phyloP scores from a whole-genome alignment of 2,797 vertebrate species.

The Acestrorhynchus altus region DNA sequence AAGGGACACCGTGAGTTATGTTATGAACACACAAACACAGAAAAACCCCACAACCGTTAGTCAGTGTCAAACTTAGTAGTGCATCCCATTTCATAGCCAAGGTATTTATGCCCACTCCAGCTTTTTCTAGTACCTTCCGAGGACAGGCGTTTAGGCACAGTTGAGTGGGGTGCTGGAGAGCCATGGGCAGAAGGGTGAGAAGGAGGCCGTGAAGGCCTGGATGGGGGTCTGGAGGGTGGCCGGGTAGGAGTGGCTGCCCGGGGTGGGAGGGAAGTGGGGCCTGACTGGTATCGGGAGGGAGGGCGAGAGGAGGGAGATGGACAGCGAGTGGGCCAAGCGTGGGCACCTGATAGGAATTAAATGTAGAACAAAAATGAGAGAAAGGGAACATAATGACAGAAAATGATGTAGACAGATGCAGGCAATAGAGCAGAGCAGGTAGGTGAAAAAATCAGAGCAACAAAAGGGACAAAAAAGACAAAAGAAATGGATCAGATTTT shows the following conservation, averaged over 20 bases:
- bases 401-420: slow-evolving; percentile 27
- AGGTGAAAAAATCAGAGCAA: not conserved
- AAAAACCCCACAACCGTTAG: slow-evolving; percentile 42
- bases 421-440: not conserved
- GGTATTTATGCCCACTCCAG: slow-evolving; percentile 33
- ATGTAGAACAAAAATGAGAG: slow-evolving; percentile 37
- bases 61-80: slow-evolving; percentile 37
- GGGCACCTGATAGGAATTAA: slow-evolving; percentile 84
- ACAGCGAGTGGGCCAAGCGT: slow-evolving; percentile 98
- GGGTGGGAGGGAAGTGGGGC: slow-evolving; percentile 95
- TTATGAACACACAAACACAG: slow-evolving; percentile 39
- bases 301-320: slow-evolving; percentile 99
- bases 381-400: slow-evolving; percentile 19
- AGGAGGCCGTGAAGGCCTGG: slow-evolving; percentile 97
- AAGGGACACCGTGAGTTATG: slow-evolving; percentile 27
- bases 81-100: slow-evolving; percentile 41
- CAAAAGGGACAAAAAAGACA: not conserved
- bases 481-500: too few relatives aligned
- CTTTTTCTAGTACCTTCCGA: slow-evolving; percentile 94
- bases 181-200: slow-evolving; percentile 99
- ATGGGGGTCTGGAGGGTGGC: slow-evolving; percentile 99
- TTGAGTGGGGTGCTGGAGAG: slow-evolving; percentile 93
- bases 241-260: slow-evolving; percentile 98
- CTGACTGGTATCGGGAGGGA: slow-evolving; percentile 99
- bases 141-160: slow-evolving; percentile 99